phyloP scores from a whole-genome alignment of 2,888 invertebrate species.

The Luperina nickerlii region DNA sequence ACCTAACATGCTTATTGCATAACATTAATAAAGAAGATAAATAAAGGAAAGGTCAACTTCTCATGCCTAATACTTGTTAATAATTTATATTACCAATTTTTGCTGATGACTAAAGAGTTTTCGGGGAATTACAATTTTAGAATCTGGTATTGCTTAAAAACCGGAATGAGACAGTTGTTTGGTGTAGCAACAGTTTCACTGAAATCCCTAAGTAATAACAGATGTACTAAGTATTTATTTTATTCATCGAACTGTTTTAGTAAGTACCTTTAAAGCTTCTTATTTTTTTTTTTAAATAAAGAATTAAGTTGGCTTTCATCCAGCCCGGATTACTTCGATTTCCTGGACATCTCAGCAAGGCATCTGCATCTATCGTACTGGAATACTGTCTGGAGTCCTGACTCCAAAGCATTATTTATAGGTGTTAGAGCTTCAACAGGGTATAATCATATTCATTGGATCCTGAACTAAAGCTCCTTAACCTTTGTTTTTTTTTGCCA shows the following conservation, averaged over 20 bases:
- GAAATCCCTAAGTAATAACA: neutral
- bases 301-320: neutral
- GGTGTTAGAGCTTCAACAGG: neutral
- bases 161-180: neutral
- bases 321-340: neutral
- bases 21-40: neutral
- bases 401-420: neutral
- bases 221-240: neutral
- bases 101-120: neutral
- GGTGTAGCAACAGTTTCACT: neutral
- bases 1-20: neutral
- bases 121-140: neutral
- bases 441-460: neutral
- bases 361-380: neutral
- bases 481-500: slow-evolving; percentile 46
- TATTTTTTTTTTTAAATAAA: neutral
- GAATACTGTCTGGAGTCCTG: neutral
- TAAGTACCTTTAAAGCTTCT: neutral
- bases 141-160: neutral
- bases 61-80: neutral
- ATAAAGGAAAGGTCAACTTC: slow-evolving; percentile 14
- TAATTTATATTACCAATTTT: neutral
- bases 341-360: neutral
- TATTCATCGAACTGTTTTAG: neutral
- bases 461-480: neutral